Evolutionary conservation across 53 echinoderm and acorn worm species (phyloP), one percentile per base, ranked within the genome.

Genomic region (Luidia sarsii): DNA sequence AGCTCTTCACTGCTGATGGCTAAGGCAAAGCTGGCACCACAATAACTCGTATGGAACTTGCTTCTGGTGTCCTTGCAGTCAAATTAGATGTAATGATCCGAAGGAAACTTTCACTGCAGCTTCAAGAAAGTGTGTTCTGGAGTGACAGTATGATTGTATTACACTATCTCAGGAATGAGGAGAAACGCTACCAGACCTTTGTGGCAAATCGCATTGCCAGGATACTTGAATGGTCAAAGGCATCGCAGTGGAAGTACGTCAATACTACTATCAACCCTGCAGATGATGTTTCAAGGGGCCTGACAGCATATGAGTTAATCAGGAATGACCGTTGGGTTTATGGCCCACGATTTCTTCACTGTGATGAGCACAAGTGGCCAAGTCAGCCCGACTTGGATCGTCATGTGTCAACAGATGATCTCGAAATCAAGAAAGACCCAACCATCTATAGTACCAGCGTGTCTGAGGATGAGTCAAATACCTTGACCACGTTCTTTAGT

Each of bases 151-250:
- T 81, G 16, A 60, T 81, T 31, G 81, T 80, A 4, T 64, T 87
- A 0, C 87, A 80, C 48, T n/a, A n/a, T n/a, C n/a, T n/a, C n/a
- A n/a, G n/a, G n/a, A n/a, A n/a, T n/a, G n/a, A n/a, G n/a, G n/a
- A 52, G 30, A 87, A 65, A 43, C 64, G 64, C 7, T 87, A 73
- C 68, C 46, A 88, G 48, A 83, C 75, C 27, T 88, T 88, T 45
- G 82, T 89, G 48, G 83, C 89, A 18, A 89, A 83, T 41, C 57
- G 70, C 4, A 46, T 89, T 22, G 48, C 74, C 18, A 83, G 39
- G 19, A 88, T 88, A 31, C 88, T 73, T 7, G 50, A 65, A 2
- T 65, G 25, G 2, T 57, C 75, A 14, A 62, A 11, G 24, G 2
- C 39, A 43, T 57, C 59, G 19, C 86, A 79, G 29, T 86, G 86